Base-by-base conservation (phyloP, 2,888 invertebrate species). In the Bursaphelenchus okinawaensis region DNA sequence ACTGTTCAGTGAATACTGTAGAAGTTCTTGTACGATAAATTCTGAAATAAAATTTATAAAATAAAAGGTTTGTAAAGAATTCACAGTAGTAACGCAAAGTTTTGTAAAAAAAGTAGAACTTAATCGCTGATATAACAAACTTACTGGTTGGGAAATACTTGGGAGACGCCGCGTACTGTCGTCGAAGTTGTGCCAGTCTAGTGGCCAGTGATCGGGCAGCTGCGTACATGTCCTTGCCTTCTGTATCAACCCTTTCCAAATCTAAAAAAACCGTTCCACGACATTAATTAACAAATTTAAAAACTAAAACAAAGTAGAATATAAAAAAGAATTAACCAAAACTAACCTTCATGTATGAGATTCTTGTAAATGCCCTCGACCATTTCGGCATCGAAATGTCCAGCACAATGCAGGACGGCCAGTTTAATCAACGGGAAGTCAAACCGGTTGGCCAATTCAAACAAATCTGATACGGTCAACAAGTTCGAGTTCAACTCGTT, bases 351-450 rank as follows among this genome's bases (percentile, higher is more conserved):
- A 65, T 85, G 85, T 64, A 87, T 81, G 59, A 96, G 91, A 82
- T 91, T 90, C 68, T 89, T 89, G 94, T 95, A 95, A 61, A 94
- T 90, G 63, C 89, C 89, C 84, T 93, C 91, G 54, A 96, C 90
- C 9, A 94, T 86, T 66, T 90, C 86, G 0, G 89, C 88, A 83
- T 96, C 94, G 77, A 90, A 90, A 84, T 93, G 91, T 16, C 93
- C 92, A 7, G 94, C 93, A 83, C 93, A 93, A 78, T 93, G 91
- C 55, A 96, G 89, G 71, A 98, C 93, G 7, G 92, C 91, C 65
- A 98, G 86, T 84, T 95, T 92, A 83, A 92, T 91, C 84, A 94
- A 93, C 54, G 74, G 65, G 58, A 79, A 64, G 28, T 74, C 65
- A 65, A 70, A 79, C 8, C 74, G 71, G 28, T 68, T 64, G 12